Evolutionary conservation across 2,113 vertebrate genomes (phyloP), one percentile per base, ranked within the genome.

Genomic region (Lepisosteus oculatus): DNA sequence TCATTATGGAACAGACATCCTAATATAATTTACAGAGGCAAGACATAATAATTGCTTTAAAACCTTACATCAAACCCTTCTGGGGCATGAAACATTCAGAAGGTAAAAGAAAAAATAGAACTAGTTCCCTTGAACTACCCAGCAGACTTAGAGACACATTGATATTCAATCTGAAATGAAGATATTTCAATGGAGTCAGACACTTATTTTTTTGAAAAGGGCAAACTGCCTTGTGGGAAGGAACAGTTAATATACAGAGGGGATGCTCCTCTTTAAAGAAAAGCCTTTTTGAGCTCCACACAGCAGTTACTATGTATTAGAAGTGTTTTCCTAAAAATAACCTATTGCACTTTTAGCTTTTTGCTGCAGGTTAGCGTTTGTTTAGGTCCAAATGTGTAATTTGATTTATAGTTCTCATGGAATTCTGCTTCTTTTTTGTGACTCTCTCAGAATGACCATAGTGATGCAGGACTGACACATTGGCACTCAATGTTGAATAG

Each of bases 351-450:
- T 57, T 63, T 73, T 29, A 51, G 9, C 44, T 54, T 72, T 70
- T 67, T 74, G 67, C 62, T 74, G 4, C 17, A 56, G 74, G 74
- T 76, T 69, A 71, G 61, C 69, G 54, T 54, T 76, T 68, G 64
- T 57, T 15, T 69, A 29, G 11, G 17, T 47, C 74, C 76, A 77
- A 74, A 70, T 77, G 74, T 78, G 15, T 47, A 17, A 68, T 68
- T 74, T 74, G 72, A 78, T 81, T 77, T 77, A 77, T 78, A 80
- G 17, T 29, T 29, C 78, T 78, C 76, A 74, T 67, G 70, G 72
- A 70, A 68, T 56, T 67, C 62, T 45, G 17, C 61, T 68, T 17
- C 12, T 56, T 61, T 55, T 6, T 68, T 56, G 41, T 73, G 65
- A 73, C 59, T n/a, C 43, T 7, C 43, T 44, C 17, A 29, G 17